phyloP scores from a whole-genome alignment of 2,113 vertebrate genomes.

The Fulica atra region DNA sequence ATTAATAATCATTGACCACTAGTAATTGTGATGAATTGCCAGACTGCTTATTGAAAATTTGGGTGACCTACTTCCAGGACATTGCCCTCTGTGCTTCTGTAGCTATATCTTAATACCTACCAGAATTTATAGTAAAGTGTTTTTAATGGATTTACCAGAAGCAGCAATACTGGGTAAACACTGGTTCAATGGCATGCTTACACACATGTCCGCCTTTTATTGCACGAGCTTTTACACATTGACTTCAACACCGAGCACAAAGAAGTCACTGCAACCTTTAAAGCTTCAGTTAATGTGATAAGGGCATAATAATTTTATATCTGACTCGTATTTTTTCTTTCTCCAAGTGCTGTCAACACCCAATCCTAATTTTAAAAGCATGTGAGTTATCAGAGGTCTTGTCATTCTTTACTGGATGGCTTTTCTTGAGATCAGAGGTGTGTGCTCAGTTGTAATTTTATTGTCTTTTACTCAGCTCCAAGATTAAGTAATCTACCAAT shows the following conservation, averaged over 20 bases:
- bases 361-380: neutral
- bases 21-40: slow-evolving; percentile 36
- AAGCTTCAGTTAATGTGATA: neutral
- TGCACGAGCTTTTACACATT: neutral
- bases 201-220: neutral
- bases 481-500: neutral
- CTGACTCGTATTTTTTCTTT: neutral
- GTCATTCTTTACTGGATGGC: neutral
- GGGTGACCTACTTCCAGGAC: neutral
- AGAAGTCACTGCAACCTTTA: neutral
- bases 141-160: slow-evolving; percentile 8
- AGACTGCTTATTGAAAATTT: slow-evolving; percentile 18
- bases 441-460: neutral
- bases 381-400: neutral
- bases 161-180: neutral
- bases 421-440: neutral
- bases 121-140: neutral
- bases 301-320: neutral
- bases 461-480: neutral
- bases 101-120: slow-evolving; percentile 3
- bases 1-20: slow-evolving; percentile 22
- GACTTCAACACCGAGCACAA: neutral
- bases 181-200: neutral
- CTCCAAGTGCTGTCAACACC: neutral
- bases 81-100: neutral